Base-by-base conservation (phyloP, 2,113 vertebrate species). In the Reinhardtius hippoglossoides region DNA sequence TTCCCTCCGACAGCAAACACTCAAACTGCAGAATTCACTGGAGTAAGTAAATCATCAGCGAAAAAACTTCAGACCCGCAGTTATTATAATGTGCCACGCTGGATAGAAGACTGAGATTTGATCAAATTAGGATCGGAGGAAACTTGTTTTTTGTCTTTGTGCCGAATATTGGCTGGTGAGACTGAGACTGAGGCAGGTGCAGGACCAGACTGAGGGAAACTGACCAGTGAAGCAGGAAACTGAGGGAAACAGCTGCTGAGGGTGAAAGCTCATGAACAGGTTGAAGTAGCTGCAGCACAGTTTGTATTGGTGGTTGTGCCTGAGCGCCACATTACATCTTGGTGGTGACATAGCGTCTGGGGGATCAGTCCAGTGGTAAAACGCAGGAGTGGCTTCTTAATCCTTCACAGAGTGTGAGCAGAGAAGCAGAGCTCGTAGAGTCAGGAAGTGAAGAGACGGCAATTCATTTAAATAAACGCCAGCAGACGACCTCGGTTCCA, bases 1-100 rank as follows among this genome's bases (percentile, higher is more conserved):
- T 46, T 4, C 35, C 40, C 44, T 75, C 69, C 72, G 63, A 74
- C 58, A 42, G 40, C 12, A 3, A 42, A 42, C 40, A 9, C 35
- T 37, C 35, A 42, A 3, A 18, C 27, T 31, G 31, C 52, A 60
- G 56, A 74, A 26, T 3, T 13, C 48, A 31, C 4, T 1, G 0
- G 2, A 65, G n/a, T 20, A 0, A 1, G 35, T 52, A 3, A 50
- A 54, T 21, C 2, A 60, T 35, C 23, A 35, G 67, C 5, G 5
- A 21, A 1, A 24, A 31, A 7, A 3, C 3, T 27, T 21, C 5
- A 60, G 21, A 13, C 31, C 2, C 8, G 20, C 9, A 24, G 4
- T 15, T n/a, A 21, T 15, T 18, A 0, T 8, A 37, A 8, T 55
- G 59, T 52, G 67, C 44, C 18, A 24, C 3, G 27, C 27, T 31